A percentile compares a stretch with the other conserved stretches of the same genome.
Evolutionary conservation across 2,113 vertebrate genomes (phyloP).

Genomic region (Phyllostomus hastatus): DNA sequence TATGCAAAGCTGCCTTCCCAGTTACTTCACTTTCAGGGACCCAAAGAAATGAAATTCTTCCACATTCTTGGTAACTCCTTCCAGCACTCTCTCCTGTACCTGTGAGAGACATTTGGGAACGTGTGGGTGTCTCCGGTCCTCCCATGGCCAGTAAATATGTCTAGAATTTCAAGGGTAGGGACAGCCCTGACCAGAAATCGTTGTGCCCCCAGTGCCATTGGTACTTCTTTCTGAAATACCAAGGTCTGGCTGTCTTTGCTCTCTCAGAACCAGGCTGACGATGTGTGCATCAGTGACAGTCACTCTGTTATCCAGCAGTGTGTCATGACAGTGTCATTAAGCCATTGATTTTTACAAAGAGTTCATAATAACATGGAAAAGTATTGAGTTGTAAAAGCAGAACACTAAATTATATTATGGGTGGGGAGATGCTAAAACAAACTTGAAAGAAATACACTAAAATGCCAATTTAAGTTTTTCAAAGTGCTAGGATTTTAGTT

Average conservation of each 20-base stretch:
- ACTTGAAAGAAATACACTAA: neutral
- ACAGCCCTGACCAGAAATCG: neutral
- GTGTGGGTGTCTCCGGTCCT: neutral
- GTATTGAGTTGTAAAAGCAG: neutral
- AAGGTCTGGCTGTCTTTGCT: neutral
- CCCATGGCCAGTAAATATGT: neutral
- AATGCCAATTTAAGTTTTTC: neutral
- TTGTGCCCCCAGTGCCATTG: neutral
- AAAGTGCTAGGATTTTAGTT: neutral
- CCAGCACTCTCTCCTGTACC: neutral
- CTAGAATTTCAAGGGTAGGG: neutral
- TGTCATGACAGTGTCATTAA: neutral
- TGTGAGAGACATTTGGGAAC: neutral
- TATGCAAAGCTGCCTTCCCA: neutral
- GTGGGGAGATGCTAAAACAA: neutral
- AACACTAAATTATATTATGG: neutral
- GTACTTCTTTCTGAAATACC: neutral
- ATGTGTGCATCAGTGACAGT: neutral
- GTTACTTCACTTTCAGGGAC: neutral
- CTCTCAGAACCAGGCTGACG: neutral
- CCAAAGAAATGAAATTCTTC: neutral
- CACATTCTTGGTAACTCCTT: neutral
- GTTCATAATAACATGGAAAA: neutral
- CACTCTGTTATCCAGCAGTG: neutral
- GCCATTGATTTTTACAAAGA: neutral